phyloP scores from a whole-genome alignment of 64 coral and sea anemone genomes.

The Stichodactyla mertensii region DNA sequence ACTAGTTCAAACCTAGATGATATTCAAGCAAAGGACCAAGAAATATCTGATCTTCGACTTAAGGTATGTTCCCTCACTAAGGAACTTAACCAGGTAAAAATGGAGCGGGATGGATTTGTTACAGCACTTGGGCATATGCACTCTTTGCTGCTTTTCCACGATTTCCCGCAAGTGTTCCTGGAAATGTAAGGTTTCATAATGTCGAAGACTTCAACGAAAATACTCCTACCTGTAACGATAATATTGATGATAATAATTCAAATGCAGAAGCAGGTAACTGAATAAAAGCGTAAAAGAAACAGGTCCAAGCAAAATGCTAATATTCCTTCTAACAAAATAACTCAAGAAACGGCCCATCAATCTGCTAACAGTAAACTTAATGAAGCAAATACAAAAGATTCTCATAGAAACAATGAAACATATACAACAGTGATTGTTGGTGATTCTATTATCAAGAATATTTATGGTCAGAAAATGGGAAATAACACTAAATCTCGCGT shows the following conservation, averaged over 20 bases:
- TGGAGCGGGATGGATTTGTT: not conserved
- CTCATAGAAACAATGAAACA: constrained; percentile 13
- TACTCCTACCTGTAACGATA: not conserved
- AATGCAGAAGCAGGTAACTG: not conserved
- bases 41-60: not conserved
- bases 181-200: not conserved
- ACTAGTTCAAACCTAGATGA: no score
- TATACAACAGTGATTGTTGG: constrained; percentile 22
- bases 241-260: not conserved
- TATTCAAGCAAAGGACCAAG: no score
- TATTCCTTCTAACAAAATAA: not conserved
- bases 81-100: constrained; percentile 6
- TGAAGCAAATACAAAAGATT: not conserved
- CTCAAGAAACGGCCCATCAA: constrained; percentile 2
- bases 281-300: not conserved
- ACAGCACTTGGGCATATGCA: not conserved
- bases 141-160: not conserved
- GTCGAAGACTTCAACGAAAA: not conserved
- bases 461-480: constrained; percentile 13
- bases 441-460: constrained; percentile 17
- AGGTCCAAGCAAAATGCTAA: not conserved
- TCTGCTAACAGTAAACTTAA: not conserved
- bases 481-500: constrained; percentile 12
- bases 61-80: not conserved
- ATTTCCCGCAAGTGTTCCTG: not conserved